Conservation (phyloP, 2,888 invertebrate species). For the Stomorhina lunata region DNA sequence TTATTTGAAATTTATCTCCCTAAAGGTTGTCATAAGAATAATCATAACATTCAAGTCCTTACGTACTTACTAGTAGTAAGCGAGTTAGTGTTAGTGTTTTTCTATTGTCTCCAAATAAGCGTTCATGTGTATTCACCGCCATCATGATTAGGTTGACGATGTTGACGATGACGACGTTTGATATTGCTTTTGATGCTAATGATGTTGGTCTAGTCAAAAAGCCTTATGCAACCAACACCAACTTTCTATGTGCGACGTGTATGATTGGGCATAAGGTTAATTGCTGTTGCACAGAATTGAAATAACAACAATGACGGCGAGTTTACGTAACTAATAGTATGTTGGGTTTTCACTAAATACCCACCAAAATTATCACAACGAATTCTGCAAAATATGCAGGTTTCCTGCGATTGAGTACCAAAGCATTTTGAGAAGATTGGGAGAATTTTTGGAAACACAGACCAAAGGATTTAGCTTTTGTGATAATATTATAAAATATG, state of each 20-base stretch:
- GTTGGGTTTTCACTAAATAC: slow-evolving; percentile 42
- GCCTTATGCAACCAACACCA: slow-evolving; percentile 33
- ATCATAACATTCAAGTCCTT: background rate
- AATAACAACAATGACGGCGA: slow-evolving; percentile 11
- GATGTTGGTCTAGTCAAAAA: slow-evolving; percentile 54
- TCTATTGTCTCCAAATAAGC: slow-evolving; percentile 6
- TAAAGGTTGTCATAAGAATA: slow-evolving; percentile 49
- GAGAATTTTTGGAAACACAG: background rate
- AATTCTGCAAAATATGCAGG: slow-evolving; percentile 52
- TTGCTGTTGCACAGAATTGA: slow-evolving; percentile 36
- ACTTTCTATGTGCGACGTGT: background rate
- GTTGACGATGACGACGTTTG: slow-evolving; percentile 15
- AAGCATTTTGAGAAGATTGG: slow-evolving; percentile 20
- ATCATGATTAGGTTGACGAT: background rate
- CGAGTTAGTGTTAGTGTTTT: background rate
- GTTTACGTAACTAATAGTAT: background rate
- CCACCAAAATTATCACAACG: slow-evolving; percentile 58
- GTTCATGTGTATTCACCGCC: slow-evolving; percentile 34
- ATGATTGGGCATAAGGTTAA: slow-evolving; percentile 55
- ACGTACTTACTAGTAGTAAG: background rate
- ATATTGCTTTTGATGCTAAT: background rate
- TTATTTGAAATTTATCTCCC: background rate
- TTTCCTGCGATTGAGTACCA: slow-evolving; percentile 9
- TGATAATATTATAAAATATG: no score
- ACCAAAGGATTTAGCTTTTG: background rate